Percentiles rank a stretch among this genome's conserved stretches.
Conservation (phyloP, 2,888 invertebrate species). For the Nyleta sp. region DNA sequence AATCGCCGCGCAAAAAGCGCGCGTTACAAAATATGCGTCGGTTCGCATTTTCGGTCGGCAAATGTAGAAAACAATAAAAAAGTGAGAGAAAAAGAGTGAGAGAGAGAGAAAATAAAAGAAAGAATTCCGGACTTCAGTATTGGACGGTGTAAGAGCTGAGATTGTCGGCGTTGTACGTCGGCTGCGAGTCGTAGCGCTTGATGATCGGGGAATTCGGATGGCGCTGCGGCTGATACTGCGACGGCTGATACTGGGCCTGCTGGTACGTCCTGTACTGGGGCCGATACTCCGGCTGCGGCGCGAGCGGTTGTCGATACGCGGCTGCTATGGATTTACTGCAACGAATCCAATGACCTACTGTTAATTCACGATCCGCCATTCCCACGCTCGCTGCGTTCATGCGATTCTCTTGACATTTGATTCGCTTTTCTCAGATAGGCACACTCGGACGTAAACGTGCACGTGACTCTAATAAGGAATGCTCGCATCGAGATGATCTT, state of each 20-base stretch:
- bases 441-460: constrained; percentile 58
- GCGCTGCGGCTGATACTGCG: constrained; percentile 60
- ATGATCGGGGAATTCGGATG: constrained; percentile 64
- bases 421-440: constrained; percentile 63
- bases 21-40: no score
- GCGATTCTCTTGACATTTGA: constrained; percentile 78
- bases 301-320: constrained; percentile 68
- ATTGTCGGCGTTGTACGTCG: constrained; percentile 88
- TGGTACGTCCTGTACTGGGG: constrained; percentile 79
- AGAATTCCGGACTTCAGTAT: no score
- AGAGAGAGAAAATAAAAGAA: no score
- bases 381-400: constrained; percentile 67
- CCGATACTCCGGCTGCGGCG: constrained; percentile 76
- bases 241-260: constrained; percentile 68
- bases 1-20: no score
- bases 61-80: no score
- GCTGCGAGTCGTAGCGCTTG: constrained; percentile 84
- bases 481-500: constrained; percentile 59
- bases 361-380: constrained; percentile 67
- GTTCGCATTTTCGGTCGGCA: no score
- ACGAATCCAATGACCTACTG: constrained; percentile 65
- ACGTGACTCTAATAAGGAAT: constrained; percentile 55
- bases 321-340: constrained; percentile 68
- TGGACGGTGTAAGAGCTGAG: constrained; percentile 90
- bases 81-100: no score